Evolutionary conservation across 2,888 invertebrate genomes (phyloP).

Genomic region (Macaria notata): DNA sequence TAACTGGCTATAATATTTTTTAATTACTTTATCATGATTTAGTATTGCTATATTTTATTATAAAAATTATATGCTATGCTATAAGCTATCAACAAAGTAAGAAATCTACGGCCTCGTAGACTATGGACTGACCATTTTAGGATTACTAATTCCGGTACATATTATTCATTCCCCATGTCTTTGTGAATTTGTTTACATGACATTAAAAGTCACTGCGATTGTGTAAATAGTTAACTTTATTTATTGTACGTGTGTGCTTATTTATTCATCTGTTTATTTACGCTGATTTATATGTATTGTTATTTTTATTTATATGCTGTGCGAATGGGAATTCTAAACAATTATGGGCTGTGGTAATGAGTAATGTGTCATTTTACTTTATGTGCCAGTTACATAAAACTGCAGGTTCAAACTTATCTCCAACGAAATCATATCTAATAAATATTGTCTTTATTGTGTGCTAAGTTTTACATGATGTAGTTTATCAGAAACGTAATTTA

Average conservation of each 20-base stretch:
- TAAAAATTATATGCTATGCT: too few relatives aligned
- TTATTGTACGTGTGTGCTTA: constrained; percentile 24
- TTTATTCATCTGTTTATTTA: constrained; percentile 25
- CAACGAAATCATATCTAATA: background rate
- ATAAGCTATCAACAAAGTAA: constrained; percentile 26
- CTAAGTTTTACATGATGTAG: too few relatives aligned
- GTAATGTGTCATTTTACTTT: constrained; percentile 4
- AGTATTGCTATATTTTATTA: too few relatives aligned
- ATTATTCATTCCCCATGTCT: constrained; percentile 58
- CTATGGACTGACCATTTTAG: constrained; percentile 66
- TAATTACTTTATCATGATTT: too few relatives aligned
- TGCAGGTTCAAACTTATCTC: background rate
- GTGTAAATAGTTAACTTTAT: constrained; percentile 19
- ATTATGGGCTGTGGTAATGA: constrained; percentile 11
- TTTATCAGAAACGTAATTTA: too few relatives aligned
- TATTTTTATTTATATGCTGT: constrained; percentile 20
- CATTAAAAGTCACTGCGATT: constrained; percentile 23
- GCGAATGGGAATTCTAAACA: constrained; percentile 5
- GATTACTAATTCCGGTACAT: constrained; percentile 63
- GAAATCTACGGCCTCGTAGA: constrained; percentile 56
- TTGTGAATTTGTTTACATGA: constrained; percentile 44
- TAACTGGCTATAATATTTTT: too few relatives aligned
- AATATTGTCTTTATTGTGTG: too few relatives aligned
- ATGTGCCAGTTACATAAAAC: constrained; percentile 1
- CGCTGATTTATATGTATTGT: constrained; percentile 23